Evolutionary conservation across 2,888 invertebrate species (phyloP).

Genomic region (Elmis aenea): DNA sequence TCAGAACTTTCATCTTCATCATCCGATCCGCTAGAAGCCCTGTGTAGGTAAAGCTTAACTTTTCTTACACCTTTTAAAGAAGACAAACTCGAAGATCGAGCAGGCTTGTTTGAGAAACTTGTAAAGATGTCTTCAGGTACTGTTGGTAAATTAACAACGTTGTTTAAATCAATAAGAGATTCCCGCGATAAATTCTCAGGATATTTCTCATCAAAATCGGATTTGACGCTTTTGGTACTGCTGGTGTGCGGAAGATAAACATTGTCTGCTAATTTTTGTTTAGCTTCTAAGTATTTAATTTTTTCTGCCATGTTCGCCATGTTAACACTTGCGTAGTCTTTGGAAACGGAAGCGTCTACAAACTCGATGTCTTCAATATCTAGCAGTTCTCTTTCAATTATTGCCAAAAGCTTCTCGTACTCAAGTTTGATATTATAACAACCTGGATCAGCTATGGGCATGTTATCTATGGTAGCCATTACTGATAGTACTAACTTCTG

Average conservation of each 20-base stretch:
- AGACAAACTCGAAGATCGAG: conserved; percentile 45
- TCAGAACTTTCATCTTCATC: conserved; percentile 45
- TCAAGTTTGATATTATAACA: conserved; percentile 32
- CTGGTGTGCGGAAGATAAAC: conserved; percentile 28
- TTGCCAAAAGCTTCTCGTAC: conserved; percentile 37
- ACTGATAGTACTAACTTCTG: conserved; percentile 35
- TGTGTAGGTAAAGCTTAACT: conserved; percentile 46
- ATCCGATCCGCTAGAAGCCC: conserved; percentile 44
- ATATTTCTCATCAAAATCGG: conserved; percentile 48
- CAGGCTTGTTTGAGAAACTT: conserved; percentile 42
- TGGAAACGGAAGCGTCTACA: conserved; percentile 22
- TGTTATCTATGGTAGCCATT: conserved; percentile 28
- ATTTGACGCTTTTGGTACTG: conserved; percentile 39
- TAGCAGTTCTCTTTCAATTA: conserved; percentile 41
- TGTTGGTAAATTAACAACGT: conserved; percentile 44
- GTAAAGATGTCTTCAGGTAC: conserved; percentile 49
- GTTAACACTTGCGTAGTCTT: conserved; percentile 15
- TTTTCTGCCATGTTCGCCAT: conserved; percentile 38
- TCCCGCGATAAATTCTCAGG: conserved; percentile 48
- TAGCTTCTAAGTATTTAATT: conserved; percentile 38
- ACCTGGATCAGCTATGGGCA: conserved; percentile 21
- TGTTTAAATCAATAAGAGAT: conserved; percentile 45
- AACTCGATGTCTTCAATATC: conserved; percentile 37
- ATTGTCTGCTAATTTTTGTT: conserved; percentile 27
- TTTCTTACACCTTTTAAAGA: conserved; percentile 47